Evolutionary conservation across 2,797 vertebrate genomes (phyloP).

Genomic region (Mus spretus): DNA sequence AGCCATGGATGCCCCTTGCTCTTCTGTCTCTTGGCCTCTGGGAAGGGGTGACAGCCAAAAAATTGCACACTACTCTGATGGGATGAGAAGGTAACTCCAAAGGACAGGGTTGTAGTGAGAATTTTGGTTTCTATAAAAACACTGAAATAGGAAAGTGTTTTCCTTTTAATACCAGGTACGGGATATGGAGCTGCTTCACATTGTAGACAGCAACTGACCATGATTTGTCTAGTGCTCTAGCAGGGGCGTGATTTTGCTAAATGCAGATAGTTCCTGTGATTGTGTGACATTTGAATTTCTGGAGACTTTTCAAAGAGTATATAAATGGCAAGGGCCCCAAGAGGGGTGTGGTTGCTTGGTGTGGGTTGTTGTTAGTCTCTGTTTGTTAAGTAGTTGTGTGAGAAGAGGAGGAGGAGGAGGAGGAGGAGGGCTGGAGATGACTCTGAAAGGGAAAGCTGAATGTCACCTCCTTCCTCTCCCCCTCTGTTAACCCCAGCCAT

Average conservation of each 20-base stretch:
- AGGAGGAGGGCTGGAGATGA: too few species aligned
- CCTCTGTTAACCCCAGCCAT: not conserved
- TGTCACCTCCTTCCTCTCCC: not conserved
- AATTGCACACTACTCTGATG: not conserved
- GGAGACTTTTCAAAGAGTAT: not conserved
- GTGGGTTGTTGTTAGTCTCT: not conserved
- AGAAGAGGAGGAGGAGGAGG: not conserved
- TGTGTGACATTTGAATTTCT: not conserved
- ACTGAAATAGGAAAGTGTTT: not conserved
- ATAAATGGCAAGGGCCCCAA: not conserved
- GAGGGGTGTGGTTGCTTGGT: not conserved
- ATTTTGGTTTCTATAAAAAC: not conserved
- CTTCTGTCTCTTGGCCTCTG: not conserved
- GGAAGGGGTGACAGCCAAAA: not conserved
- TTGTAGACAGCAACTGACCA: not conserved
- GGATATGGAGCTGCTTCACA: not conserved
- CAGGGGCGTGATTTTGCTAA: not conserved
- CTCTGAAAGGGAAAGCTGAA: not conserved
- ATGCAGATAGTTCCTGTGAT: not conserved
- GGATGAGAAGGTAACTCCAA: not conserved
- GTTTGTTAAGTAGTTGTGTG: not conserved
- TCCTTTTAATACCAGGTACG: not conserved
- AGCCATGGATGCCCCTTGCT: not conserved
- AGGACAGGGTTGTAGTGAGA: not conserved
- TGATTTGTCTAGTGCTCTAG: not conserved